Base-by-base conservation (phyloP, 2,113 vertebrate genomes). In the Menidia beryllina region DNA sequence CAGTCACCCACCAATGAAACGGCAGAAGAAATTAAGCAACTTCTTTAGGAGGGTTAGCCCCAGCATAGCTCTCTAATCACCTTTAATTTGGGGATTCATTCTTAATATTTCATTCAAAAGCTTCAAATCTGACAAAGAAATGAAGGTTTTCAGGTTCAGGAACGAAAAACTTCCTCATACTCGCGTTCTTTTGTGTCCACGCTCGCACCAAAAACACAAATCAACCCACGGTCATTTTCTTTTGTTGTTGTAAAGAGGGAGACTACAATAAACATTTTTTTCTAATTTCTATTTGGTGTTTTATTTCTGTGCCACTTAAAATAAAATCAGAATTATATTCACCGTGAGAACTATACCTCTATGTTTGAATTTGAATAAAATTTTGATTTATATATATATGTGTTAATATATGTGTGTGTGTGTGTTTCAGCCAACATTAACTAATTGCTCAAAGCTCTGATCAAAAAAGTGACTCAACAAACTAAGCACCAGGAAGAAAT, bases 241-340 rank as follows among this genome's bases (percentile, higher is more conserved):
- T 51, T 58, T 69, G 55, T 79, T 75, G 65, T 72, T 92, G 80
- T 64, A 80, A 87, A 82, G 58, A 0, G 45, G 65, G 36, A 83
- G 75, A 70, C 39, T 55, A 3, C 52, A n/a, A 93, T 89, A 91
- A 93, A 92, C 91, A 52, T 83, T 86, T 87, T 87, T 89, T 89
- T 89, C 77, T 88, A 88, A 81, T 83, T 65, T 75, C 15, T 48
- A 20, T 20, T n/a, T n/a, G n/a, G 71, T 60, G 17, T 25, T 53
- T 72, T 43, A 5, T 1, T 58, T 70, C 1, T 41, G 15, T 7
- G 4, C 7, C 45, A n/a, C n/a, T n/a, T n/a, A n/a, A n/a, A n/a
- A n/a, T n/a, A n/a, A 43, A 17, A 17, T 17, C 4, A 11, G 39
- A 15, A 13, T 17, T 4, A 12, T 17, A 17, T 2, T 12, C 14